Base-by-base conservation (phyloP, 2,888 invertebrate genomes). In the Metopia argyrocephala region DNA sequence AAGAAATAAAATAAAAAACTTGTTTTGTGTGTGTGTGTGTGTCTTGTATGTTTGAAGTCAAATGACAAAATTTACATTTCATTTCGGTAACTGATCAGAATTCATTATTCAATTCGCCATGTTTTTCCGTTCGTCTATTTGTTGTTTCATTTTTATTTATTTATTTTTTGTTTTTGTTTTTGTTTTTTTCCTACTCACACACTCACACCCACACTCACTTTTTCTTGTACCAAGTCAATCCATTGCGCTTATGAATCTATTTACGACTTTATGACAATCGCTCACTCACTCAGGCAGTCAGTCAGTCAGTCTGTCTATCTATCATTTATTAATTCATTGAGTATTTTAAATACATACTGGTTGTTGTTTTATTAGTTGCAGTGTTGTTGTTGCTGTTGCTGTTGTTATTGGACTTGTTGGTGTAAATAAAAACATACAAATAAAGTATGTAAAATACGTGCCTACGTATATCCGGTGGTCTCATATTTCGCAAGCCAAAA, bases 401-500 rank as follows among this genome's bases (percentile, higher is more conserved):
- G 48, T 23, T 28, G 18, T 25, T 38, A 21, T 23, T 70, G 75
- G 3, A 50, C 61, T 27, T 54, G 48, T 27, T 61, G 50, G 54
- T 74, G 74, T 48, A 66, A 38, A 23, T 27, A 65, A 69, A 69
- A 71, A 65, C 9, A 38, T 3, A 45, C 4, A 65, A 28, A 48
- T 45, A n/a, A 74, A 76, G 74, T 76, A 79, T 75, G 76, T 71
- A 76, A 69, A 79, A 82, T 81, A 78, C 81, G 81, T 81, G 81
- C 81, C 81, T 81, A 81, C 81, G 81, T 81, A 81, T 81, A 81
- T 81, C 81, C 81, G 81, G 81, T 81, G 81, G 81, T 81, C 81
- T 78, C 74, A 74, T 78, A 83, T 76, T 75, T 83, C 68, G 82
- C 76, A 84, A 73, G 78, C 81, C 70, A 66, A 70, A 9, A 38